Evolutionary conservation across 2,888 invertebrate genomes (phyloP).

Genomic region (Serripes groenlandicus): DNA sequence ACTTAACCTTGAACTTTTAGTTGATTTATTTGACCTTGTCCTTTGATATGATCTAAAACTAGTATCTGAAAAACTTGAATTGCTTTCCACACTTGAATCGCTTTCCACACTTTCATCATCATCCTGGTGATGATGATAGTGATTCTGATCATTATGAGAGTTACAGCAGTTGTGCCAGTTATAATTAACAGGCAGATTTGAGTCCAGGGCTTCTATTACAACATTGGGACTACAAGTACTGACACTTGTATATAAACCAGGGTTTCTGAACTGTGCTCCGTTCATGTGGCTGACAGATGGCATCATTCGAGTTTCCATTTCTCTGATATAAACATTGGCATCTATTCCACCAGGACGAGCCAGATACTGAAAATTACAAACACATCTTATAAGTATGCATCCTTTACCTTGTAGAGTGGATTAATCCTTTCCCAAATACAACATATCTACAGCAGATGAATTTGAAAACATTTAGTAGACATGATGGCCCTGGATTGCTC

Average conservation of each 20-base stretch:
- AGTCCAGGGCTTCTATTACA: conserved; percentile 26
- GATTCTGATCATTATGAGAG: no score
- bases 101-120: no score
- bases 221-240: conserved; percentile 12
- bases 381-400: neutral
- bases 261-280: conserved; percentile 21
- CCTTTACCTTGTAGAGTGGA: neutral
- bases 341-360: conserved; percentile 53
- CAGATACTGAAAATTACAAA: conserved; percentile 41
- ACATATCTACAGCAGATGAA: neutral
- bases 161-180: no score
- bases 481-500: no score
- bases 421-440: neutral
- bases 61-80: no score
- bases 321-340: conserved; percentile 18
- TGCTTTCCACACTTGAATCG: no score
- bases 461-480: no score
- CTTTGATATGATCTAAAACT: neutral
- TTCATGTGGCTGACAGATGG: conserved; percentile 6
- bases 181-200: neutral
- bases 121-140: no score
- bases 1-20: neutral
- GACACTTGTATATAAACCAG: conserved; percentile 23
- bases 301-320: neutral
- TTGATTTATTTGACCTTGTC: no score